These are phyloP conservation scores for Barypeithes pellucidus DNA, from an alignment of 2,888 invertebrate genomes.

Conservation along the genomic window DNA sequence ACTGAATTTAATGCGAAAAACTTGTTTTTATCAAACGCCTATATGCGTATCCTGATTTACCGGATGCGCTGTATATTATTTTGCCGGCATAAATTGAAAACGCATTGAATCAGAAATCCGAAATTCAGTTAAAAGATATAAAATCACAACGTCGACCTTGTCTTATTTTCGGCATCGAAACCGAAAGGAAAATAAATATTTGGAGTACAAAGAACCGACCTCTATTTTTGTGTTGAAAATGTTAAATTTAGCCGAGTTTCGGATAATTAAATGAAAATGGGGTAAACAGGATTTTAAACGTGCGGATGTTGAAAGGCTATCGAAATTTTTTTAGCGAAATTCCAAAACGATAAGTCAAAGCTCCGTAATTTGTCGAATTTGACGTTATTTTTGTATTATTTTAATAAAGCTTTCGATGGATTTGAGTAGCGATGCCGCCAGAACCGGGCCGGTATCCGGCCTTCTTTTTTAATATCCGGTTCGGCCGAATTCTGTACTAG, in stretches of 20 bases:
- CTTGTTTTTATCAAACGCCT: not conserved
- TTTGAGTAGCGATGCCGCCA: too few relatives aligned
- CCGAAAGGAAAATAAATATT: constrained; percentile 11
- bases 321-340: not conserved
- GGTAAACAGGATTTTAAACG: not conserved
- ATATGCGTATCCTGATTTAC: not conserved
- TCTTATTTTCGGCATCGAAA: constrained; percentile 8
- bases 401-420: too few relatives aligned
- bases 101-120: constrained; percentile 22
- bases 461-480: too few relatives aligned
- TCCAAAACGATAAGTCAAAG: too few relatives aligned
- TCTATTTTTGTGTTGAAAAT: constrained; percentile 7
- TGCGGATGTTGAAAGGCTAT: not conserved
- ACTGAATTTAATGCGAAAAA: not conserved
- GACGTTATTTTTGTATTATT: too few relatives aligned
- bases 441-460: too few relatives aligned
- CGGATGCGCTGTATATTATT: constrained; percentile 14
- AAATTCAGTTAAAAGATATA: constrained; percentile 10
- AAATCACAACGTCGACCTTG: constrained; percentile 14
- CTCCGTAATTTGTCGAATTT: too few relatives aligned
- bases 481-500: too few relatives aligned
- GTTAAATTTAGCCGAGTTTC: constrained; percentile 15
- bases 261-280: not conserved
- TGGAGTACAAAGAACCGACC: constrained; percentile 14
- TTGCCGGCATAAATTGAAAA: constrained; percentile 9